phyloP scores from a whole-genome alignment of 2,797 vertebrate species.

The Pampus argenteus region DNA sequence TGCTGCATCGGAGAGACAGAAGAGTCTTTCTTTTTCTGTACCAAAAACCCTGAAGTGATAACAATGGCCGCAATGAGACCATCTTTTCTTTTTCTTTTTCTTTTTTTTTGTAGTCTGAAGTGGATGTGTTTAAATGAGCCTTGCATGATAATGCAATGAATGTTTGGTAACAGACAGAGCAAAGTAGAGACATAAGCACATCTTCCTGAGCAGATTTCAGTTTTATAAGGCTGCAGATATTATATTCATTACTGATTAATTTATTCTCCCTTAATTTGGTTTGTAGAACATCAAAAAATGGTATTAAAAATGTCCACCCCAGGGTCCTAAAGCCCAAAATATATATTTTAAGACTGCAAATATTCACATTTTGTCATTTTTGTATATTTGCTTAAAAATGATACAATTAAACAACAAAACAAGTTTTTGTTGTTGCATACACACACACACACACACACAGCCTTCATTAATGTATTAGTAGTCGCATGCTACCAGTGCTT shows the following conservation, averaged over 20 bases:
- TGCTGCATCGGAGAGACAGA: constrained; percentile 43
- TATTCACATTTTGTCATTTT: too few species aligned
- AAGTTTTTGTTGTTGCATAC: neutral
- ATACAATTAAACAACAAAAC: too few species aligned
- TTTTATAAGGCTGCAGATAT: constrained; percentile 14
- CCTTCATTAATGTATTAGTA: constrained; percentile 13
- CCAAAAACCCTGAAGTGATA: constrained; percentile 41
- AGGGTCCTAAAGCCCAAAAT: too few species aligned
- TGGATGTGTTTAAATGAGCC: constrained; percentile 36
- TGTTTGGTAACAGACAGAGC: constrained; percentile 55
- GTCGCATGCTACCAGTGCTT: constrained; percentile 10
- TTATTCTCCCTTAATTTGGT: too few species aligned
- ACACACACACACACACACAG: neutral
- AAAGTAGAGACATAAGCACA: constrained; percentile 24
- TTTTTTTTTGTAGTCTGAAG: constrained; percentile 48
- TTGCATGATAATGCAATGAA: constrained; percentile 51
- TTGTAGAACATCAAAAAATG: too few species aligned
- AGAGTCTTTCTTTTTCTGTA: constrained; percentile 7
- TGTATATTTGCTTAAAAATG: too few species aligned
- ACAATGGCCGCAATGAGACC: neutral
- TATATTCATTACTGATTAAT: too few species aligned
- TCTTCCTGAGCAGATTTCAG: constrained; percentile 5
- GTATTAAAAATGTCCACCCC: too few species aligned
- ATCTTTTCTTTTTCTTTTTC: constrained; percentile 7
- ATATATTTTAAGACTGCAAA: too few species aligned